Base-by-base conservation (phyloP, 2,113 vertebrate genomes). In the Alces alces region DNA sequence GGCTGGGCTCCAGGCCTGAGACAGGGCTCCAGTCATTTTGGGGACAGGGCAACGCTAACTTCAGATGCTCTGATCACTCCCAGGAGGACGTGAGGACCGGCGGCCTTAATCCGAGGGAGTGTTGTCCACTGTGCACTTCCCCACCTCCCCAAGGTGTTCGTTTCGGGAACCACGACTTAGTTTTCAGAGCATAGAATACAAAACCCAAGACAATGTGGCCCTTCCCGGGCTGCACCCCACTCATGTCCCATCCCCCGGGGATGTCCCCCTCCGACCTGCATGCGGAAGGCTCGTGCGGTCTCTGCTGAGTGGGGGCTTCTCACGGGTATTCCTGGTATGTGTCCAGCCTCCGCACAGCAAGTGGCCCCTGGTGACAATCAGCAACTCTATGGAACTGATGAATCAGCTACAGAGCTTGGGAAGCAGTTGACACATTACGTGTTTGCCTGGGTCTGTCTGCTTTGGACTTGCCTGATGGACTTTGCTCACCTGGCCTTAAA, bases 311-410 rank as follows among this genome's bases (percentile, higher is more conserved):
- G 3, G 12, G 1, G 58, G 17, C 27, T 52, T 19, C 36, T 47
- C 9, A 5, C 19, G 15, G 70, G 28, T 17, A 10, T 5, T 0
- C 60, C 10, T 27, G 27, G 33, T 50, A 21, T 39, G 10, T 25
- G 28, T 76, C 33, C 1, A 1, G 52, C 21, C 15, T 50, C 4
- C 36, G 2, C 11, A 55, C n/a, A 58, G 8, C 11, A 0, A 25
- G n/a, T 57, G 19, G 16, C 25, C 73, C 10, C 17, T 5, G 13
- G 61, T 13, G 54, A 25, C 36, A 36, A 21, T n/a, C 30, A 76
- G 64, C 9, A 57, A 79, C 23, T 58, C 23, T 45, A 27, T 12
- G 78, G 28, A 89, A 52, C 13, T 50, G 7, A 33, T 6, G 7
- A 73, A 47, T n/a, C 54, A 57, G 58, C 84, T 54, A 78, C 6